phyloP scores from a whole-genome alignment of 1,140 invertebrate genomes.

The Olivierus martensii region DNA sequence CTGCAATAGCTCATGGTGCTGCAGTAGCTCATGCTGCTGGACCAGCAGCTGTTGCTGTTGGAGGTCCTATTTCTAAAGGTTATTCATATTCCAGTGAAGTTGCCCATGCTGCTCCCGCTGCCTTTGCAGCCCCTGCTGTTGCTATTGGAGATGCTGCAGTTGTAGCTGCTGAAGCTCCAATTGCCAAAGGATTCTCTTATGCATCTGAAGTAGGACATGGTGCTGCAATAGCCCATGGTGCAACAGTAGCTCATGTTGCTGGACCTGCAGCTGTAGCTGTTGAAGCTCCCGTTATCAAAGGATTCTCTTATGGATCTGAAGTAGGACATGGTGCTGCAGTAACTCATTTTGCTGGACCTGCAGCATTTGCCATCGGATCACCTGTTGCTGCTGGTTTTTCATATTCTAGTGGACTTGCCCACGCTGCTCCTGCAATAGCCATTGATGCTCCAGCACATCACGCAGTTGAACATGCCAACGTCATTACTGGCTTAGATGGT shows the following conservation, averaged over 20 bases:
- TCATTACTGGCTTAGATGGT: too few species aligned
- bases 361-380: not conserved
- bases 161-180: too few species aligned
- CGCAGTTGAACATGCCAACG: too few species aligned
- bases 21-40: not conserved
- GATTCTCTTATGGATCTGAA: conserved; percentile 4
- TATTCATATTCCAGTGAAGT: conserved; percentile 7
- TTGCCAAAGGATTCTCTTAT: too few species aligned
- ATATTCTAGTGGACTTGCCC: conserved; percentile 6
- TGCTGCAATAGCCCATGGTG: too few species aligned
- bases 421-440: conserved; percentile 1
- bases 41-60: not conserved
- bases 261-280: not conserved
- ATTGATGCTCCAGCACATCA: not conserved
- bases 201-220: too few species aligned
- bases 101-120: not conserved
- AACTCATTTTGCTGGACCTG: not conserved
- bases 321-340: conserved; percentile 1
- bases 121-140: not conserved
- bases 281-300: not conserved
- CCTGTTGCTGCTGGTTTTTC: not conserved
- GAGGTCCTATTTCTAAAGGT: not conserved
- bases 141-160: too few species aligned
- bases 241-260: not conserved
- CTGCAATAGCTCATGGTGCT: too few species aligned